Evolutionary conservation across 2,113 vertebrate species (phyloP).

Genomic region (Symphodus melops): DNA sequence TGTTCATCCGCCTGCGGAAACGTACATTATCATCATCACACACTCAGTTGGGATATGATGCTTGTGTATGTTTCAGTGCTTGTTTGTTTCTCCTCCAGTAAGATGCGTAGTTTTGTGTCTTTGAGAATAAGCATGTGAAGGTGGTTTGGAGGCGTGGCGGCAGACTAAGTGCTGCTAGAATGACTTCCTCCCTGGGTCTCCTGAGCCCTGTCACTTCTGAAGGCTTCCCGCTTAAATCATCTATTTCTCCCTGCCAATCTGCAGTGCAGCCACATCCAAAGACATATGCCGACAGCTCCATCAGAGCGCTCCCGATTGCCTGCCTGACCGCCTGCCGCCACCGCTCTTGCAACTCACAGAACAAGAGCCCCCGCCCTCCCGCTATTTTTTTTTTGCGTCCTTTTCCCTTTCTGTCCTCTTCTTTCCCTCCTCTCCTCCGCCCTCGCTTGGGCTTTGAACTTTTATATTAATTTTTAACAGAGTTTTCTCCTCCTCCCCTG

Average conservation of each 20-base stretch:
- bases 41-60: constrained; percentile 1
- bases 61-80: background rate
- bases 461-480: constrained; percentile 61
- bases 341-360: constrained; percentile 32
- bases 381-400: constrained; percentile 25
- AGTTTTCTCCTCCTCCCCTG: constrained; percentile 42
- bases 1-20: background rate
- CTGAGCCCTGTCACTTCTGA: constrained; percentile 62
- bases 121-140: constrained; percentile 50
- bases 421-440: constrained; percentile 8
- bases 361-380: constrained; percentile 11
- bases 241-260: constrained; percentile 56
- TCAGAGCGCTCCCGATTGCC: constrained; percentile 57
- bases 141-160: constrained; percentile 59
- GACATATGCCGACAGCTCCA: constrained; percentile 61
- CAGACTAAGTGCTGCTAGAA: constrained; percentile 53
- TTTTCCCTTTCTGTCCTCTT: constrained; percentile 11
- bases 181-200: constrained; percentile 49
- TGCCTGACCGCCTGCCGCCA: constrained; percentile 45
- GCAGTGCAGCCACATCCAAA: constrained; percentile 58
- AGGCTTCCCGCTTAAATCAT: constrained; percentile 59
- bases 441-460: constrained; percentile 57
- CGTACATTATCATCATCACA: background rate
- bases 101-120: constrained; percentile 20
- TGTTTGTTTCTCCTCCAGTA: constrained; percentile 21